Base-by-base conservation (phyloP, 2,797 vertebrate species). In the Triplophysa yarkandensis region DNA sequence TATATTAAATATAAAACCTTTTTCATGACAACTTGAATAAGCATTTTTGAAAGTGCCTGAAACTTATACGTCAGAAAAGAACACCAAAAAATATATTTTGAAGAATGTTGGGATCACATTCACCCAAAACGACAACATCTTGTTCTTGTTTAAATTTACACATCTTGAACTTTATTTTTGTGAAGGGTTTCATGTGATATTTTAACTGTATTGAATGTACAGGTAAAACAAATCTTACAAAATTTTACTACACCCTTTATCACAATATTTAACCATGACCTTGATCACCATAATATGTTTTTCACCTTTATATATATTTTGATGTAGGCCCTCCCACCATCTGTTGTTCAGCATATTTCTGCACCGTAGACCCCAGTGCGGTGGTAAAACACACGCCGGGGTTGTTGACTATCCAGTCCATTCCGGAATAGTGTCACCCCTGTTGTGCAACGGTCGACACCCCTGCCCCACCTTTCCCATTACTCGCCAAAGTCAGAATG, bases 401-500 rank as follows among this genome's bases (percentile, higher is more conserved):
- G 70, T 68, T 78, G 62, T 71, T 82, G 73, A 50, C 69, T 60
- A 68, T 80, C 74, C 68, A 57, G 60, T 72, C 46, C 66, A 66
- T 79, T 79, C 71, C 54, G 68, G 52, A 57, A 58, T 62, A 44
- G 46, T 43, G 78, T 74, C 85, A 83, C 67, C 60, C 43, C 10
- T 61, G 83, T 73, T 55, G 48, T 48, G 25, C 14, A 13, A 36
- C 52, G 19, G 39, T 67, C 63, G 25, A 25, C 48, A 41, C 27
- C 60, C 60, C 80, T 21, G 34, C 57, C 16, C 77, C 74, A 77
- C 81, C 77, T 78, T 82, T 83, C 54, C 72, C 78, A 68, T 82
- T 86, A 67, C 79, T 68, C 69, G 69, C 83, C 85, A 87, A 89
- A 91, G 87, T 88, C 86, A 83, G 82, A 77, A 83, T 88, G 86